Conservation (phyloP, 2,113 vertebrate genomes). For the Charadrius vociferus region DNA sequence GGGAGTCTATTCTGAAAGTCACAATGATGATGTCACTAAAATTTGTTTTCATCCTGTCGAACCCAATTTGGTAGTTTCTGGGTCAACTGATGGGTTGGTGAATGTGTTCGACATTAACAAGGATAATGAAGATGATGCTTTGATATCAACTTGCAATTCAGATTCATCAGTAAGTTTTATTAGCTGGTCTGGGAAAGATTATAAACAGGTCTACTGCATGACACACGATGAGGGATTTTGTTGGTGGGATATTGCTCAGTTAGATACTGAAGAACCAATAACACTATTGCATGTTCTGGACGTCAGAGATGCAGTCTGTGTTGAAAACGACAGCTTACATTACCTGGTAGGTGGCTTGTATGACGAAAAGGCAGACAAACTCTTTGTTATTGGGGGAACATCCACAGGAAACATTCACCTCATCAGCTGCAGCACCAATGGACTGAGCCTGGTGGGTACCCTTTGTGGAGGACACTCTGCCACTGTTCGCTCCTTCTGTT, state of each 20-base stretch:
- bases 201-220: slow-evolving; percentile 83
- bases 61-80: slow-evolving; percentile 81
- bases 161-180: slow-evolving; percentile 83
- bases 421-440: slow-evolving; percentile 70
- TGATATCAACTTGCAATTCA: slow-evolving; percentile 88
- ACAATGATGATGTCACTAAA: slow-evolving; percentile 92
- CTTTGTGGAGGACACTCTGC: slow-evolving; percentile 82
- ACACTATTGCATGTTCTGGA: slow-evolving; percentile 78
- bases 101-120: slow-evolving; percentile 90
- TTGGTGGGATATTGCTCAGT: slow-evolving; percentile 88
- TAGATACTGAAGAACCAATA: slow-evolving; percentile 84
- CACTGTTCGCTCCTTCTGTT: slow-evolving; percentile 86
- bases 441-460: slow-evolving; percentile 74
- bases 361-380: slow-evolving; percentile 76
- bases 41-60: slow-evolving; percentile 88
- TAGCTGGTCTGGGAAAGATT: slow-evolving; percentile 84
- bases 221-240: slow-evolving; percentile 90
- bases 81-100: slow-evolving; percentile 91
- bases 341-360: slow-evolving; percentile 90
- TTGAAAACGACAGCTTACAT: slow-evolving; percentile 64
- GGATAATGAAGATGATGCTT: slow-evolving; percentile 87
- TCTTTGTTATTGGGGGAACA: slow-evolving; percentile 85
- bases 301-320: slow-evolving; percentile 64
- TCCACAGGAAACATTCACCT: slow-evolving; percentile 81
- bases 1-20: slow-evolving; percentile 93